These are phyloP conservation scores for Amphilophus citrinellus DNA, from an alignment of 2,113 vertebrate species.

Conservation along the genomic window DNA sequence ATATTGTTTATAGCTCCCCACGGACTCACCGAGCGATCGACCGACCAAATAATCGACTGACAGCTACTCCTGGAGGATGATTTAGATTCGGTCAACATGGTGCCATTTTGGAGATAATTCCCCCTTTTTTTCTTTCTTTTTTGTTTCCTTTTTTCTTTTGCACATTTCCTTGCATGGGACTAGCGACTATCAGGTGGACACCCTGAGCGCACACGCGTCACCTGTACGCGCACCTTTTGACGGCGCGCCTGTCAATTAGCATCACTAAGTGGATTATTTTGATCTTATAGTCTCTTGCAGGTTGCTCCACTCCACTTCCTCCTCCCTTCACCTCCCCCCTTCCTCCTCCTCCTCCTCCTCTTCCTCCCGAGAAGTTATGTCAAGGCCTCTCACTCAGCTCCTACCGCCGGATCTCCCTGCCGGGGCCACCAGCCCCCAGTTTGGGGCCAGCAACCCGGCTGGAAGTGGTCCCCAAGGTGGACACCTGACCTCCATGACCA, in stretches of 20 bases:
- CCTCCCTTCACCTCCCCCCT: not conserved
- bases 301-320: not conserved
- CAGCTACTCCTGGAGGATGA: slow-evolving; percentile 61
- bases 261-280: slow-evolving; percentile 71
- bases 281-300: slow-evolving; percentile 57
- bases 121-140: not conserved
- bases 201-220: slow-evolving; percentile 48
- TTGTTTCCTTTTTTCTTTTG: not conserved
- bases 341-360: not conserved
- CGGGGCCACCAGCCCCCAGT: slow-evolving; percentile 82
- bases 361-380: slow-evolving; percentile 72
- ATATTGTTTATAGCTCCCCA: not conserved
- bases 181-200: slow-evolving; percentile 42
- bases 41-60: slow-evolving; percentile 10
- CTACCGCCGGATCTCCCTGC: slow-evolving; percentile 80
- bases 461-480: slow-evolving; percentile 74
- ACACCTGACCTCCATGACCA: slow-evolving; percentile 84
- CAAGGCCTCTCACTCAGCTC: slow-evolving; percentile 82
- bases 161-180: slow-evolving; percentile 49
- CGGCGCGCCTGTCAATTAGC: slow-evolving; percentile 52
- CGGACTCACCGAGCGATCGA: not conserved
- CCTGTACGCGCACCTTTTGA: slow-evolving; percentile 56
- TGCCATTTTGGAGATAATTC: slow-evolving; percentile 65
- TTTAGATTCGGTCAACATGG: slow-evolving; percentile 55
- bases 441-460: slow-evolving; percentile 73